Conservation (phyloP, 2,888 invertebrate species). For the Philereme transversata region DNA sequence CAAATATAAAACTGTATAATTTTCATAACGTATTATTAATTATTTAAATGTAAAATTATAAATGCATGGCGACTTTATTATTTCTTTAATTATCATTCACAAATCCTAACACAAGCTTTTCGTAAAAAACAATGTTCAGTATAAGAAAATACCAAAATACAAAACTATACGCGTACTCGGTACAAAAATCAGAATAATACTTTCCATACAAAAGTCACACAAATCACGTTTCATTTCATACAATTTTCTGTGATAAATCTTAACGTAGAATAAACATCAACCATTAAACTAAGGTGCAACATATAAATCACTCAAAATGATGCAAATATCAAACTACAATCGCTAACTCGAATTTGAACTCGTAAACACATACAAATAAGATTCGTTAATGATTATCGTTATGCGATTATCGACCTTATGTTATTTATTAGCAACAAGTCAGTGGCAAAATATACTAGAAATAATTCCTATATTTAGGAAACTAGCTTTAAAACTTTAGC, state of each 20-base stretch:
- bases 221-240: slow-evolving; percentile 3
- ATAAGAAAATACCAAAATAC: slow-evolving; percentile 10
- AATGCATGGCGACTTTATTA: slow-evolving; percentile 26
- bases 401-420: slow-evolving; percentile 7
- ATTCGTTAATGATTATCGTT: slow-evolving; percentile 20
- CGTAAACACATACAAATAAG: slow-evolving; percentile 27
- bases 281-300: slow-evolving; percentile 38
- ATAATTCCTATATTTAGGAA: too few relatives aligned
- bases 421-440: slow-evolving; percentile 6
- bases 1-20: background rate
- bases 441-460: slow-evolving; percentile 3
- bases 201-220: slow-evolving; percentile 35
- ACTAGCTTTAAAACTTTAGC: too few relatives aligned
- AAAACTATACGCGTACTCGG: slow-evolving; percentile 13
- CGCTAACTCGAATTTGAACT: slow-evolving; percentile 9
- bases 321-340: slow-evolving; percentile 12
- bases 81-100: slow-evolving; percentile 4
- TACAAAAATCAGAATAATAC: slow-evolving; percentile 40
- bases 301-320: slow-evolving; percentile 21
- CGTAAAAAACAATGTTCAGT: background rate
- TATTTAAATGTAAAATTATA: slow-evolving; percentile 11
- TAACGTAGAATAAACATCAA: slow-evolving; percentile 20
- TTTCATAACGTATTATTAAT: background rate
- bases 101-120: background rate
- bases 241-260: slow-evolving; percentile 11